Conservation (phyloP, 2,797 vertebrate genomes). For the Diceros bicornis region DNA sequence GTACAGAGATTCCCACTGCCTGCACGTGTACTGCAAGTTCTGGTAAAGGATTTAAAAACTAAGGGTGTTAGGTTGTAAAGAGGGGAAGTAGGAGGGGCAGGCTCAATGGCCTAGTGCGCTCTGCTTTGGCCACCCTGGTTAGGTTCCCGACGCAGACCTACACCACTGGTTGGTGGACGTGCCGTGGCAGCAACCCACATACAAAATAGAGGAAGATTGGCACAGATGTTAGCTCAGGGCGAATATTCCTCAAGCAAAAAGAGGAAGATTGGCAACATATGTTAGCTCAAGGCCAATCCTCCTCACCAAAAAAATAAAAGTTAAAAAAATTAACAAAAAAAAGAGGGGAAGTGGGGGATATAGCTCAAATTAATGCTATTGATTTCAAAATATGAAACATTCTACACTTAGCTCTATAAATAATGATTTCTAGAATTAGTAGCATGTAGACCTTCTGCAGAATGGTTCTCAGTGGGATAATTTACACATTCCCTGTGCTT, state of each 20-base stretch:
- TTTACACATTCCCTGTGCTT: conserved; percentile 13
- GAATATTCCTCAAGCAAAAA: no score
- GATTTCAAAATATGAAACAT: conserved; percentile 48
- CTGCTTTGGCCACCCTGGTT: no score
- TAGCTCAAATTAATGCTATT: conserved; percentile 53
- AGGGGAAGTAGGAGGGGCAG: no score
- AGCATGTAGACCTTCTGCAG: not conserved
- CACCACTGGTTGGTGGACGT: no score
- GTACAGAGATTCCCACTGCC: not conserved
- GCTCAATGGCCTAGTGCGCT: no score
- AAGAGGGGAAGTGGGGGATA: not conserved
- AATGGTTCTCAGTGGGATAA: conserved; percentile 43
- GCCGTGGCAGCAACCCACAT: no score
- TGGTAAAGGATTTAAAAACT: not conserved
- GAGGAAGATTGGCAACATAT: no score
- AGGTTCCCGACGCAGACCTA: no score
- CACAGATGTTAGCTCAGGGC: no score
- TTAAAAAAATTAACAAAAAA: not conserved
- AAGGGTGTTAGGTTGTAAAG: not conserved
- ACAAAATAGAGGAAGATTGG: no score
- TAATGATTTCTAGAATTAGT: conserved; percentile 56
- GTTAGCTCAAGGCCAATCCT: no score
- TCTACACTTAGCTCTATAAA: conserved; percentile 28
- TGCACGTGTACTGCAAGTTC: not conserved
- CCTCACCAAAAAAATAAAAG: no score